Evolutionary conservation across 2,113 vertebrate genomes (phyloP).

Genomic region (Alligator sinensis): DNA sequence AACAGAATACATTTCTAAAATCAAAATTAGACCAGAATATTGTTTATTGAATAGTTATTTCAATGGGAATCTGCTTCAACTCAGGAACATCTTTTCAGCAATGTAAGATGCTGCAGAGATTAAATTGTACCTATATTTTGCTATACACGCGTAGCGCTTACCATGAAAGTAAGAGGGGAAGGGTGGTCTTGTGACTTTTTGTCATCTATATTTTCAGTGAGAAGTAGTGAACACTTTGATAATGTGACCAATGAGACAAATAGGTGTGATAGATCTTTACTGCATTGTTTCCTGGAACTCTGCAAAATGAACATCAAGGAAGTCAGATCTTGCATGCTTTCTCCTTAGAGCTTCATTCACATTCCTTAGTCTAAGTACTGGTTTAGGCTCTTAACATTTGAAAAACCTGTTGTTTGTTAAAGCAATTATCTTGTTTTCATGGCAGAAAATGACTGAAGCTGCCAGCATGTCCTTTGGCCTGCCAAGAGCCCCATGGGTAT

Average conservation of each 20-base stretch:
- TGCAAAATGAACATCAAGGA: not conserved
- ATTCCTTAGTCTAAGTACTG: not conserved
- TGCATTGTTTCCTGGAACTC: not conserved
- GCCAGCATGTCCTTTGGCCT: not conserved
- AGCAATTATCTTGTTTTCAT: not conserved
- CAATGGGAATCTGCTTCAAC: not conserved
- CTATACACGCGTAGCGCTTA: not conserved
- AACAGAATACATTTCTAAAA: not conserved
- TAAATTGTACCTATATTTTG: not conserved
- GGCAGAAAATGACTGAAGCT: not conserved
- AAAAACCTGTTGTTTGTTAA: not conserved
- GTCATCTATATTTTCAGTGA: not conserved
- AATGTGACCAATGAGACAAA: not conserved
- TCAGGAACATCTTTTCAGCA: not conserved
- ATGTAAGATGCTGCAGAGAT: not conserved
- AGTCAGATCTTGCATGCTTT: not conserved
- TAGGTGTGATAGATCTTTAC: fast-evolving
- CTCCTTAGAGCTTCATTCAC: not conserved
- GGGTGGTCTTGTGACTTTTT: not conserved
- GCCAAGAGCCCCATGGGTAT: not conserved
- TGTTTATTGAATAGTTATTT: not conserved
- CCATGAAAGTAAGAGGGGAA: not conserved
- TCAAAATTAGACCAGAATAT: not conserved
- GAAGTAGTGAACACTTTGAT: not conserved
- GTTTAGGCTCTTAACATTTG: not conserved